Evolutionary conservation across 2,797 vertebrate genomes (phyloP).

Genomic region (Pristis pectinata): DNA sequence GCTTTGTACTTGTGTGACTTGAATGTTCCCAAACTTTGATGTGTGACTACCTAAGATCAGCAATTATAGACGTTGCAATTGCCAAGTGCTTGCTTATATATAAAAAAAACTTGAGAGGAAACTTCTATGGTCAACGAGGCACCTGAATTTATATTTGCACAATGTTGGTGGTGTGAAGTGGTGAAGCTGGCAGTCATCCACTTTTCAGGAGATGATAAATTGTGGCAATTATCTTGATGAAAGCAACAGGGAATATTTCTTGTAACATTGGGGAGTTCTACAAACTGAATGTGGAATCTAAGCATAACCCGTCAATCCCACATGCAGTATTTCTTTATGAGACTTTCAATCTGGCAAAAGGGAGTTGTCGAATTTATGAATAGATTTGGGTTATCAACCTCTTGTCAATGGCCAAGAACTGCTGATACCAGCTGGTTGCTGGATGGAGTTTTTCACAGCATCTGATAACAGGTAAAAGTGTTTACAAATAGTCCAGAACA

Average conservation of each 20-base stretch:
- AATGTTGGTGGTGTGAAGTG: background rate
- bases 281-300: background rate
- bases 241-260: background rate
- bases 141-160: background rate
- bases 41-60: background rate
- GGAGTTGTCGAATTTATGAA: background rate
- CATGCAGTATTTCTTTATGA: background rate
- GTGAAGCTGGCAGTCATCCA: background rate
- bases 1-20: background rate
- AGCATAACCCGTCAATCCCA: too few relatives aligned
- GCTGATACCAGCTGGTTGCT: background rate
- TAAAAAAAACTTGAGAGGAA: background rate
- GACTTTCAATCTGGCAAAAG: background rate
- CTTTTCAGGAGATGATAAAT: background rate
- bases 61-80: background rate
- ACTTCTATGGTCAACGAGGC: background rate
- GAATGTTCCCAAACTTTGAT: background rate
- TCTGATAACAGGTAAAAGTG: background rate
- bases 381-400: background rate
- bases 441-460: background rate
- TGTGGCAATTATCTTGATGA: background rate
- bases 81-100: background rate
- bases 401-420: background rate
- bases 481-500: constrained; percentile 20
- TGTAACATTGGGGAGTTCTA: background rate